Evolutionary conservation across 2,113 vertebrate genomes (phyloP).

Genomic region (Arenaria interpres): DNA sequence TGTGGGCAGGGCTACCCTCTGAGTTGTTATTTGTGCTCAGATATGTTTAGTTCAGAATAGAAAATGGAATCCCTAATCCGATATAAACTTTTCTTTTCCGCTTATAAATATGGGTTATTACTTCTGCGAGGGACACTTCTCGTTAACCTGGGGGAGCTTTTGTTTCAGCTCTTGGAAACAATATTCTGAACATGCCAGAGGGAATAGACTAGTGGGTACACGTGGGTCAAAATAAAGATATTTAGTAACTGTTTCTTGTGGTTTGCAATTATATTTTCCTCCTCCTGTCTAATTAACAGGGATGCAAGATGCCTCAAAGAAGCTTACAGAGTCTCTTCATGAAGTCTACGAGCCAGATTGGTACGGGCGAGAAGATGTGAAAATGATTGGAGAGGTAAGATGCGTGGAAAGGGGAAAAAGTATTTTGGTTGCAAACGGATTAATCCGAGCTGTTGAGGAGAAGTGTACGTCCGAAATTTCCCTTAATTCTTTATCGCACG

Average conservation of each 20-base stretch:
- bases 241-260: not conserved
- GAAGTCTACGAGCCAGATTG: constrained; percentile 98
- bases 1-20: not conserved
- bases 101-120: not conserved
- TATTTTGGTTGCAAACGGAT: not conserved
- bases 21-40: not conserved
- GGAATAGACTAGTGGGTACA: not conserved
- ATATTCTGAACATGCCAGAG: not conserved
- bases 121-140: not conserved
- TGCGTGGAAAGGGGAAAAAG: not conserved
- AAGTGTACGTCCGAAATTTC: not conserved
- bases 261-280: not conserved
- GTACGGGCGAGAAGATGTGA: constrained; percentile 93
- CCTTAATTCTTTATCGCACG: not conserved
- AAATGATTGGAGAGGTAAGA: constrained; percentile 92
- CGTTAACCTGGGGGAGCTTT: not conserved
- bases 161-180: not conserved
- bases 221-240: not conserved
- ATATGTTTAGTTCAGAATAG: not conserved
- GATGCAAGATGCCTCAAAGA: constrained; percentile 98
- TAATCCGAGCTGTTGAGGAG: not conserved
- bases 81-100: not conserved
- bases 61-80: not conserved
- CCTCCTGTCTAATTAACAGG: constrained; percentile 69
- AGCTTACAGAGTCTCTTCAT: constrained; percentile 94